Evolutionary conservation across 2,888 invertebrate genomes (phyloP).

Genomic region (Drosophila acutilabella): DNA sequence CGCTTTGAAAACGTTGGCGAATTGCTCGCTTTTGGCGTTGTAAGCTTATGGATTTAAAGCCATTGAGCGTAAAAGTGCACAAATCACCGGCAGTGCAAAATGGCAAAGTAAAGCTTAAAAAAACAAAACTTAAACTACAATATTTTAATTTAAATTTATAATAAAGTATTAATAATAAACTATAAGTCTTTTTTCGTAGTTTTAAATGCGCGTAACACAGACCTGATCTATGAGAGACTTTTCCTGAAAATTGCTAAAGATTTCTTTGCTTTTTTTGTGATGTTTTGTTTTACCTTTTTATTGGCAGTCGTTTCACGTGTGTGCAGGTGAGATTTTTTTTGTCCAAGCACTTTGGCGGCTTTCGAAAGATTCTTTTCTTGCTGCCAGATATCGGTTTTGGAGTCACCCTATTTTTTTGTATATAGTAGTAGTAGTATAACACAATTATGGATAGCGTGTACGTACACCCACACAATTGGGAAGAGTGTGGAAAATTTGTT

Average conservation of each 20-base stretch:
- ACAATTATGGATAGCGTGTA: conserved; percentile 54
- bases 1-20: conserved; percentile 11
- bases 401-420: conserved; percentile 83
- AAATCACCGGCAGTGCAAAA: conserved; percentile 54
- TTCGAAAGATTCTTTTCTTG: conserved; percentile 86
- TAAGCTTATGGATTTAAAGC: conserved; percentile 44
- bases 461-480: conserved; percentile 21
- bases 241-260: background rate
- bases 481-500: conserved; percentile 4
- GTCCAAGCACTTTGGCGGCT: conserved; percentile 87
- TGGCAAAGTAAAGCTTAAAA: conserved; percentile 37
- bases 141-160: conserved; percentile 4
- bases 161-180: conserved; percentile 20
- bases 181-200: background rate
- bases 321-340: conserved; percentile 86
- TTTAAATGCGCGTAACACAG: conserved; percentile 29
- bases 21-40: conserved; percentile 20
- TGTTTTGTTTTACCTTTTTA: conserved; percentile 84
- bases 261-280: conserved; percentile 9
- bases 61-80: conserved; percentile 49
- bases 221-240: background rate
- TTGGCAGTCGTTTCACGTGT: conserved; percentile 85
- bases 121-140: conserved; percentile 41
- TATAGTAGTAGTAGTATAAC: conserved; percentile 47
- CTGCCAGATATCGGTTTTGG: conserved; percentile 85